Conservation (phyloP, 2,113 vertebrate species). For the Brachionichthys hirsutus region DNA sequence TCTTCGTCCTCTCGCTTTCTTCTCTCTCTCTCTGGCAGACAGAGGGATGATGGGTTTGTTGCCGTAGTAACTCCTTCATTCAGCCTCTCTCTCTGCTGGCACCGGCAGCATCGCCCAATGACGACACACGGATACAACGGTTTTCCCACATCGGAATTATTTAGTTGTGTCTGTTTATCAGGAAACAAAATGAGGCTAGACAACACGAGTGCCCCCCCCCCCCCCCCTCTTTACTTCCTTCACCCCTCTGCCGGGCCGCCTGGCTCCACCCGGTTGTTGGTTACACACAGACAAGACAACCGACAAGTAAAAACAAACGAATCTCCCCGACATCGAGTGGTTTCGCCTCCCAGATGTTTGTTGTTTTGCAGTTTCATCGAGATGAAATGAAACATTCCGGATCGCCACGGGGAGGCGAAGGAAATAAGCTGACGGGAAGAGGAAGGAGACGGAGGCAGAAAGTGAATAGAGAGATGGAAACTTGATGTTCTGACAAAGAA, state of each 20-base stretch:
- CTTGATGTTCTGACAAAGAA: too few relatives aligned
- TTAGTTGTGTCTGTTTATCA: conserved; percentile 92
- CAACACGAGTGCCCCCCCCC: conserved; percentile 29
- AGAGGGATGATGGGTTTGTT: conserved; percentile 91
- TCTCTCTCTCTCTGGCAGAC: conserved; percentile 70
- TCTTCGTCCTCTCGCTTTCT: conserved; percentile 40
- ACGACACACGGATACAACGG: conserved; percentile 92
- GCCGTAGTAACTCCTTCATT: conserved; percentile 96
- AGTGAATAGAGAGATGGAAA: neutral
- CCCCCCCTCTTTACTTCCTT: conserved; percentile 21
- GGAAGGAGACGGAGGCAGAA: conserved; percentile 6
- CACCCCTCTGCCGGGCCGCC: conserved; percentile 48
- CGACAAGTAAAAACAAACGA: conserved; percentile 62
- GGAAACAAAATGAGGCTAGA: conserved; percentile 87
- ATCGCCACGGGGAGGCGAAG: conserved; percentile 13
- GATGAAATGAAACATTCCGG: conserved; percentile 42
- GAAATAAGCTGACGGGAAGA: conserved; percentile 1
- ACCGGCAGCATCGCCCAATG: conserved; percentile 86
- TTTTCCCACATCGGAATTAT: conserved; percentile 92
- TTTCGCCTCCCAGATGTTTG: conserved; percentile 31
- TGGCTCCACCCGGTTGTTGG: conserved; percentile 51
- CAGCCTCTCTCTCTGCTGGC: conserved; percentile 85
- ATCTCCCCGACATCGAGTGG: conserved; percentile 16
- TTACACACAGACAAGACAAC: conserved; percentile 58
- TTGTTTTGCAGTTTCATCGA: conserved; percentile 16